These are phyloP conservation scores for Magallana nippona DNA, from an alignment of 2,888 invertebrate genomes.

Conservation along the genomic window DNA sequence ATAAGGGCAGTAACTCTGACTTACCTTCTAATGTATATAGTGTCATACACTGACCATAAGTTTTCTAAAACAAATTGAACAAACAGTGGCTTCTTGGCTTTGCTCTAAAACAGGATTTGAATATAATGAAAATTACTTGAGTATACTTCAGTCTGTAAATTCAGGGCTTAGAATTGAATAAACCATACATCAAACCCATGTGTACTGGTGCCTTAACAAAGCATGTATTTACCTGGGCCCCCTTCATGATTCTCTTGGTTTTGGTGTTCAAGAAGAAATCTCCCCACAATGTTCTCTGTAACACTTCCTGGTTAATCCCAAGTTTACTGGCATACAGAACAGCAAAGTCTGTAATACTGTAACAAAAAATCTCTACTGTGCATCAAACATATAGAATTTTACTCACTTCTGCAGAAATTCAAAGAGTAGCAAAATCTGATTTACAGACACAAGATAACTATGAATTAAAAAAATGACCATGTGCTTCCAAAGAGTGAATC, in stretches of 20 bases:
- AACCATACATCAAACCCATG: too few relatives aligned
- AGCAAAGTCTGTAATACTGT: conserved; percentile 90
- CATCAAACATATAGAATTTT: background rate
- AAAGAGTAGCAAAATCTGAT: background rate
- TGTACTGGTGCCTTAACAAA: too few relatives aligned
- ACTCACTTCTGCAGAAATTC: too few relatives aligned
- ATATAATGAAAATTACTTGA: background rate
- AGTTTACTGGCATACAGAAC: conserved; percentile 87
- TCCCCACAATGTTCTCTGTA: conserved; percentile 94
- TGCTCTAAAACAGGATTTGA: conserved; percentile 81
- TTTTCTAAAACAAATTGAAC: conserved; percentile 93
- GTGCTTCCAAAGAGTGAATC: too few relatives aligned
- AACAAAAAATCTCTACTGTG: conserved; percentile 65
- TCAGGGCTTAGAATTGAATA: too few relatives aligned
- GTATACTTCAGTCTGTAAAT: too few relatives aligned
- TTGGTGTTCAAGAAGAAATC: conserved; percentile 94
- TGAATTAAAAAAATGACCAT: too few relatives aligned
- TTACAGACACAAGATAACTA: background rate
- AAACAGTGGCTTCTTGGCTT: conserved; percentile 95
- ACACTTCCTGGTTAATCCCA: conserved; percentile 86
- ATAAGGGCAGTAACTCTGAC: conserved; percentile 38
- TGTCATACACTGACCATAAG: conserved; percentile 93
- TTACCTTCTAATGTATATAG: conserved; percentile 86
- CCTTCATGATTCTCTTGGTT: conserved; percentile 89
- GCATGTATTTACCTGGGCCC: conserved; percentile 86